Evolutionary conservation across 2,888 invertebrate species (phyloP), one percentile per base, ranked within the genome.

Genomic region (Odontothrips loti): DNA sequence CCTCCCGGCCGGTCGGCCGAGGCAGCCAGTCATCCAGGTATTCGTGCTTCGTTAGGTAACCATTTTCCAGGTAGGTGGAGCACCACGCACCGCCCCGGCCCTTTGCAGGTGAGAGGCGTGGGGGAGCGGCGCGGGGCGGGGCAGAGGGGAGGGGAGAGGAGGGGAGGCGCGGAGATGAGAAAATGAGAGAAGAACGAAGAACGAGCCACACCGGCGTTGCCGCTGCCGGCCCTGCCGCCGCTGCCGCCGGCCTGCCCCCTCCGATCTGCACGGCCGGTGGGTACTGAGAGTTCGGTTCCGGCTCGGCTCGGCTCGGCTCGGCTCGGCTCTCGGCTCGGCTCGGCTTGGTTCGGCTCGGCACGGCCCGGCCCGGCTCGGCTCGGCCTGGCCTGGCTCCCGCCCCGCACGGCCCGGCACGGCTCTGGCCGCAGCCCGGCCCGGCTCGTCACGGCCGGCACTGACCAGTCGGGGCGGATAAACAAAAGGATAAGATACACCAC

Each of bases 41-140:
- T 75, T 75, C 68, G 68, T 75, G 68, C 68, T 75, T 75, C 68
- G 68, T 75, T 75, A 75, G 68, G 68, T 75, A 75, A 75, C 68
- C 68, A 75, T 75, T 75, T 75, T 75, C 68, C 68, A 75, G 68
- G 68, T 75, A 75, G 68, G 68, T 75, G 68, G 68, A 75, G 68
- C 68, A 75, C 68, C 68, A 75, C 68, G 68, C 68, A 75, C 27
- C 68, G 68, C 23, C 23, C 68, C 68, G 68, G 68, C 68, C 68
- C 68, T 27, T 27, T 75, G 68, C 68, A 43, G 68, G 68, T n/a
- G 68, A 23, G 68, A 11, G 68, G 23, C n/a, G 23, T 20, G 68
- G 9, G 68, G 23, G 68, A 23, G 23, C 23, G 11, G 68, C 0
- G 23, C 23, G 68, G 68, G 68, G 23, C 68, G 68, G 23, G 68